These are phyloP conservation scores for Alosa alosa DNA, from an alignment of 2,113 vertebrate species.

Conservation along the genomic window DNA sequence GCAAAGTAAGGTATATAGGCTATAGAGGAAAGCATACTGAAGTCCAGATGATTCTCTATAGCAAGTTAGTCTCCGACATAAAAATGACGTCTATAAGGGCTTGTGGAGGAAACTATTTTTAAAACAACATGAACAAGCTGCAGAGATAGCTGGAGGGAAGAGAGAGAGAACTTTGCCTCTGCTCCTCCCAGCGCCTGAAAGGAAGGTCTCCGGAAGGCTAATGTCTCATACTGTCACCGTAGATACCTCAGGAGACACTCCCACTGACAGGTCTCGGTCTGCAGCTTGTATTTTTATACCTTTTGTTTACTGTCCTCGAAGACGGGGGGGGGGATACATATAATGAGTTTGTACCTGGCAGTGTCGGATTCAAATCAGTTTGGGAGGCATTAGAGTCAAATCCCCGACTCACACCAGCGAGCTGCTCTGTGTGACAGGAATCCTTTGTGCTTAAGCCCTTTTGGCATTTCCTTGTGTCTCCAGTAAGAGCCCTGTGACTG, in stretches of 20 bases:
- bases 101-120: constrained; percentile 49
- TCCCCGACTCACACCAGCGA: neutral
- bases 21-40: neutral
- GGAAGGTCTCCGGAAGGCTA: neutral
- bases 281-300: constrained; percentile 8
- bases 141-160: neutral
- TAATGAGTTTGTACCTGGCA: constrained; percentile 18
- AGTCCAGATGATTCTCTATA: constrained; percentile 26
- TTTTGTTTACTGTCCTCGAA: constrained; percentile 13
- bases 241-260: constrained; percentile 9
- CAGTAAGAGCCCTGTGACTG: constrained; percentile 1
- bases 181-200: neutral
- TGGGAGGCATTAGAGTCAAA: neutral
- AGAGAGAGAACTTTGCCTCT: neutral
- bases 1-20: too few species aligned
- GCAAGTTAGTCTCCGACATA: constrained; percentile 42
- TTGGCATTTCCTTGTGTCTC: constrained; percentile 14
- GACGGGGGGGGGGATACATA: neutral
- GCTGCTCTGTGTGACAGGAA: neutral
- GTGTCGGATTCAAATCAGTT: constrained; percentile 11
- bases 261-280: constrained; percentile 9
- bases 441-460: constrained; percentile 19
- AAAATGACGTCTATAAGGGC: constrained; percentile 48
- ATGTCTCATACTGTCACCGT: constrained; percentile 3
- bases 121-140: constrained; percentile 34